These are phyloP conservation scores for Cacatua alba DNA, from an alignment of 2,113 vertebrate genomes.

Conservation along the genomic window DNA sequence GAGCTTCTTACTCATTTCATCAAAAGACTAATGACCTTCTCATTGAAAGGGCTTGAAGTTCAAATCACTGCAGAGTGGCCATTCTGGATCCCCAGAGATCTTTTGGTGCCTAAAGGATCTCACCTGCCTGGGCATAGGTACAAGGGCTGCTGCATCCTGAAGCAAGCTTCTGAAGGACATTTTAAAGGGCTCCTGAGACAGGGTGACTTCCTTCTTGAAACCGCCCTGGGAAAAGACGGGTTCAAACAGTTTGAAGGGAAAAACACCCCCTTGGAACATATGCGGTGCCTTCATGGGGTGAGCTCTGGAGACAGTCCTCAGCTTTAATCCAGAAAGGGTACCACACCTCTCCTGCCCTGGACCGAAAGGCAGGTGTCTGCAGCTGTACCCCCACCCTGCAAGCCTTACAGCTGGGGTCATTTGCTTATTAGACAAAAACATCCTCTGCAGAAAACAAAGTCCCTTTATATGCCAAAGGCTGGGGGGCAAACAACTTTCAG, in stretches of 20 bases:
- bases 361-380: slow-evolving; percentile 4
- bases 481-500: background rate
- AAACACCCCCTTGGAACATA: background rate
- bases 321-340: background rate
- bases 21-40: background rate
- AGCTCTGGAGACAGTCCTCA: background rate
- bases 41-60: background rate
- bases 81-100: background rate
- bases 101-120: background rate
- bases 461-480: slow-evolving; percentile 25
- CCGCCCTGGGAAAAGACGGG: background rate
- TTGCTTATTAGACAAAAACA: slow-evolving; percentile 11
- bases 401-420: background rate
- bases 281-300: background rate
- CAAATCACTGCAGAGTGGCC: background rate
- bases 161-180: background rate
- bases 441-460: slow-evolving; percentile 16
- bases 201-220: background rate
- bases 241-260: background rate
- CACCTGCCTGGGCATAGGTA: background rate
- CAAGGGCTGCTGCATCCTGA: accelerated
- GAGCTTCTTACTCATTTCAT: slow-evolving; percentile 8
- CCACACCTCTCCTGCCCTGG: slow-evolving; percentile 16
- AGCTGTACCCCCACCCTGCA: background rate
- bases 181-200: background rate